Conservation (phyloP, 2,113 vertebrate species). For the Sinocyclocheilus maitianheensis region DNA sequence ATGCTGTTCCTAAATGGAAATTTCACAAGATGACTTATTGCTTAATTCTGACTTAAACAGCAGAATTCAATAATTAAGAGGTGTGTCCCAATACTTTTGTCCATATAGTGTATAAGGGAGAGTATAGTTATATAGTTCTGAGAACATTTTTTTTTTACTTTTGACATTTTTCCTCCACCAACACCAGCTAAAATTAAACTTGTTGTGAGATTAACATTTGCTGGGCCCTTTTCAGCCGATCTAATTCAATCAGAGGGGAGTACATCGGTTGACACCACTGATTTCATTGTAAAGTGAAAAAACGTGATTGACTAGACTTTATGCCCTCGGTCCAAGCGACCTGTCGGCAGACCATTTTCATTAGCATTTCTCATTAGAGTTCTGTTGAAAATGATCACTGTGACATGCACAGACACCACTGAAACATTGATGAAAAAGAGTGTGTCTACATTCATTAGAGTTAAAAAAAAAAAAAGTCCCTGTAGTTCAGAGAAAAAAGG, state of each 20-base stretch:
- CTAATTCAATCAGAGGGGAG: slow-evolving; percentile 33
- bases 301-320: not conserved
- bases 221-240: not conserved
- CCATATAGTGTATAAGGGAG: too few relatives aligned
- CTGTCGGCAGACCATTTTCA: slow-evolving; percentile 26
- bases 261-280: not conserved
- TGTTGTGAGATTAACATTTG: slow-evolving; percentile 15
- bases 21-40: too few relatives aligned
- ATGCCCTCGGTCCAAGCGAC: not conserved
- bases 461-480: not conserved
- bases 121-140: not conserved
- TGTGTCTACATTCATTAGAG: slow-evolving; percentile 29
- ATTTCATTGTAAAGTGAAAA: slow-evolving; percentile 37
- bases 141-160: too few relatives aligned
- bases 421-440: not conserved
- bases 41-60: too few relatives aligned
- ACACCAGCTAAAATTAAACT: not conserved
- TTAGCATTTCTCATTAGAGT: slow-evolving; percentile 43
- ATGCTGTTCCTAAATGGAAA: too few relatives aligned
- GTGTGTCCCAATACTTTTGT: too few relatives aligned
- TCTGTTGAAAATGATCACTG: slow-evolving; percentile 26
- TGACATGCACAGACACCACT: slow-evolving; percentile 10
- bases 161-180: slow-evolving; percentile 1
- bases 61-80: too few relatives aligned
- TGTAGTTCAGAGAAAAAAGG: not conserved